These are phyloP conservation scores for Dipodomys merriami DNA, from an alignment of 2,113 vertebrate genomes.

Conservation along the genomic window DNA sequence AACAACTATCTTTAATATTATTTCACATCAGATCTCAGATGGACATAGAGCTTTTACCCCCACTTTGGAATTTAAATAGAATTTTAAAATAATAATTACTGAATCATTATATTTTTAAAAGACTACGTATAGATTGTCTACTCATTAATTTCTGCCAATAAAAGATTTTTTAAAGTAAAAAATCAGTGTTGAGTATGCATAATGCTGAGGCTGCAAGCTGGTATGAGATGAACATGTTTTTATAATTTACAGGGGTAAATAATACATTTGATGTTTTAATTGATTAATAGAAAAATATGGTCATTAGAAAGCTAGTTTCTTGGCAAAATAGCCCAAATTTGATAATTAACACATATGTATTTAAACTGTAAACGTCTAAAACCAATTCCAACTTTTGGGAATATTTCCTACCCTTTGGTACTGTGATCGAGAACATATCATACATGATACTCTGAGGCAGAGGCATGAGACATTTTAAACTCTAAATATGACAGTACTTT, in stretches of 20 bases:
- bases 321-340: conserved; percentile 59
- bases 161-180: conserved; percentile 65
- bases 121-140: conserved; percentile 55
- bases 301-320: conserved; percentile 62
- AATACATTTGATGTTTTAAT: conserved; percentile 64
- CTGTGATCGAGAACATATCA: background rate
- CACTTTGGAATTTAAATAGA: conserved; percentile 57
- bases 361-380: conserved; percentile 65
- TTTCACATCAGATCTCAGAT: conserved; percentile 81
- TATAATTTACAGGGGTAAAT: conserved; percentile 64
- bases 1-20: conserved; percentile 83
- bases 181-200: conserved; percentile 62
- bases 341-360: conserved; percentile 74
- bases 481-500: conserved; percentile 64
- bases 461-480: conserved; percentile 74
- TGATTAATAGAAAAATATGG: conserved; percentile 58
- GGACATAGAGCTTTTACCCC: conserved; percentile 56
- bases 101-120: conserved; percentile 62
- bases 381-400: conserved; percentile 18
- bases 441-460: conserved; percentile 33
- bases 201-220: conserved; percentile 66
- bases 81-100: conserved; percentile 42
- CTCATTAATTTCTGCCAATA: conserved; percentile 56
- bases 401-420: conserved; percentile 67
- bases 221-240: conserved; percentile 36